These are phyloP conservation scores for Tympanuchus pallidicinctus DNA, from an alignment of 2,113 vertebrate genomes.

Conservation along the genomic window DNA sequence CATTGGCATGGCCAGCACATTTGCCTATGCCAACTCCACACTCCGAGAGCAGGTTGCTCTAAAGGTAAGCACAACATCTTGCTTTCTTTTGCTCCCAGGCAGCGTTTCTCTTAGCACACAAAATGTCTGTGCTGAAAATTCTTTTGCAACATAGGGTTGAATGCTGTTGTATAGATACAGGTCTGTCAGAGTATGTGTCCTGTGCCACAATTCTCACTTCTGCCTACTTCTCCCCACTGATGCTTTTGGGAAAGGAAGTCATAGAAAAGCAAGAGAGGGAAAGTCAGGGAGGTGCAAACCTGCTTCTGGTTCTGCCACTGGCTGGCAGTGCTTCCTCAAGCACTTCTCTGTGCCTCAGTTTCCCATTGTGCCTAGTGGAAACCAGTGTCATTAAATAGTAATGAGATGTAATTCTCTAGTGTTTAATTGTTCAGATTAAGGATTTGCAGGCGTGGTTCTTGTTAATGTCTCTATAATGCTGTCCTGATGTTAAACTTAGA, in stretches of 20 bases:
- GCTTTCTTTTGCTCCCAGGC: not conserved
- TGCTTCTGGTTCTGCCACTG: not conserved
- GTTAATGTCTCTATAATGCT: not conserved
- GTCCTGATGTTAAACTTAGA: not conserved
- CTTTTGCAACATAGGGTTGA: not conserved
- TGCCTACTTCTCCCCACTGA: not conserved
- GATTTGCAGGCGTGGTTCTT: not conserved
- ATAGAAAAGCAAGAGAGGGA: not conserved
- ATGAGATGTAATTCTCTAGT: not conserved
- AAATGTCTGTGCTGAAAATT: not conserved
- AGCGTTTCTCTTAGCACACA: not conserved
- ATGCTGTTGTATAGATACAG: not conserved
- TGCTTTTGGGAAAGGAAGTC: not conserved
- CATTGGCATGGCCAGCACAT: constrained; percentile 96
- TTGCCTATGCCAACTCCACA: constrained; percentile 92
- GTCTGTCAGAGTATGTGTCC: not conserved
- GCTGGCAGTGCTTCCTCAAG: not conserved
- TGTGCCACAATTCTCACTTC: fast-evolving
- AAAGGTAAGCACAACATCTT: constrained; percentile 82
- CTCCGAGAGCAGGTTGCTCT: constrained; percentile 94
- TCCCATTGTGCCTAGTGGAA: not conserved
- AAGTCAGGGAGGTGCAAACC: not conserved
- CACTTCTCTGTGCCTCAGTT: not conserved
- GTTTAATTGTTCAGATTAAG: not conserved
- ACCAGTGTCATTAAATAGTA: not conserved